Evolutionary conservation across 2,888 invertebrate species (phyloP).

Genomic region (Vannuccia rotundouncinata): DNA sequence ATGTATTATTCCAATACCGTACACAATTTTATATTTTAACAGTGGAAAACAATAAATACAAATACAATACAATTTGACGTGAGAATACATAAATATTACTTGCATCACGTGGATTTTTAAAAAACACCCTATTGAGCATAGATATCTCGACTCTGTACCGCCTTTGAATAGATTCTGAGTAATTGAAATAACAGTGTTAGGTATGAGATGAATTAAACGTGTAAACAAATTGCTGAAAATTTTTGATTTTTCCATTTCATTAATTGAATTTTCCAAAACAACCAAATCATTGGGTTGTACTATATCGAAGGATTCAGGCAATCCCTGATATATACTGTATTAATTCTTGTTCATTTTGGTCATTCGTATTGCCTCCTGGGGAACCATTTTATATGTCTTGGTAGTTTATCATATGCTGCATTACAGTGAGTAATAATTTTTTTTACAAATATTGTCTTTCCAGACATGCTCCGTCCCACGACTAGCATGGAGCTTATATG

Average conservation of each 20-base stretch:
- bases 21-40: no score
- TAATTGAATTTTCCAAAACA: background rate
- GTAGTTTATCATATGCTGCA: background rate
- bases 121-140: background rate
- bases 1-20: no score
- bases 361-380: background rate
- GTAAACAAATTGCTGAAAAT: background rate
- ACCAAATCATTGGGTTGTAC: background rate
- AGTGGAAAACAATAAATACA: no score
- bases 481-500: background rate
- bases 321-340: conserved; percentile 9
- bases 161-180: conserved; percentile 1
- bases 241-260: conserved; percentile 13
- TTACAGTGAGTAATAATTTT: background rate
- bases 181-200: background rate
- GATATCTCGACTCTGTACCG: background rate
- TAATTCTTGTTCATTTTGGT: conserved; percentile 5
- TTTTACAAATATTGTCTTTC: conserved; percentile 12
- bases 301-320: background rate
- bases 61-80: no score
- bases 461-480: background rate
- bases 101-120: conserved; percentile 16
- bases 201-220: background rate
- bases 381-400: background rate
- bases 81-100: background rate